These are phyloP conservation scores for Poecilia latipinna DNA, from an alignment of 2,113 vertebrate genomes.

Conservation along the genomic window DNA sequence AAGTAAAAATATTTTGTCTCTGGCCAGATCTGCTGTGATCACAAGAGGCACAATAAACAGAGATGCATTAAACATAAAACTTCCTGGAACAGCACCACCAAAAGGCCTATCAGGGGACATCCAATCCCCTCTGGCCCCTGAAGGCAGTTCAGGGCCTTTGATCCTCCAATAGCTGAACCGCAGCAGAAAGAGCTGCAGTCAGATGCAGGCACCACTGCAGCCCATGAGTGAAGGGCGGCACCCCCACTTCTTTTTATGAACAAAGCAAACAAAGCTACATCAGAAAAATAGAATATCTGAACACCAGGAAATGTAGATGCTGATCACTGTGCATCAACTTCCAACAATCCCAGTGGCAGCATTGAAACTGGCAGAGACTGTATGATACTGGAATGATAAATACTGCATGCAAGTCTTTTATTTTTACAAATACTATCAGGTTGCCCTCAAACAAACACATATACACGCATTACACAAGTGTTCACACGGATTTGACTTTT, in stretches of 20 bases:
- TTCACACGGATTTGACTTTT: not conserved
- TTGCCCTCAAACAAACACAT: constrained; percentile 23
- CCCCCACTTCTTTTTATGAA: constrained; percentile 46
- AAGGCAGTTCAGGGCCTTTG: constrained; percentile 44
- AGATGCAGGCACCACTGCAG: constrained; percentile 18
- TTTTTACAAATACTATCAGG: constrained; percentile 68
- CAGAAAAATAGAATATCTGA: constrained; percentile 81
- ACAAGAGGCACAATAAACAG: constrained; percentile 7
- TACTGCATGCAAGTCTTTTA: constrained; percentile 70
- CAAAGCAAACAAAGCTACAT: constrained; percentile 71
- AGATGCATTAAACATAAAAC: not conserved
- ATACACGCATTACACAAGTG: not conserved
- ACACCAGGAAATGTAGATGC: constrained; percentile 60
- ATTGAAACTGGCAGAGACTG: constrained; percentile 54
- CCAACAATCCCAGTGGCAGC: constrained; percentile 57
- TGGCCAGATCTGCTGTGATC: not conserved
- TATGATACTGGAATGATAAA: constrained; percentile 69
- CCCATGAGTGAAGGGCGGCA: constrained; percentile 43
- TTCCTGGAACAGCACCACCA: constrained; percentile 14
- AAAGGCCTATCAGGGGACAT: constrained; percentile 1
- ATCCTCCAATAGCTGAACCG: constrained; percentile 42
- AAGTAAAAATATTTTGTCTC: not conserved
- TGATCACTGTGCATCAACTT: constrained; percentile 62
- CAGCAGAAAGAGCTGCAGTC: constrained; percentile 4
- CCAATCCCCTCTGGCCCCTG: constrained; percentile 3